Evolutionary conservation across 2,113 vertebrate species (phyloP).

Genomic region (Bos indicus): DNA sequence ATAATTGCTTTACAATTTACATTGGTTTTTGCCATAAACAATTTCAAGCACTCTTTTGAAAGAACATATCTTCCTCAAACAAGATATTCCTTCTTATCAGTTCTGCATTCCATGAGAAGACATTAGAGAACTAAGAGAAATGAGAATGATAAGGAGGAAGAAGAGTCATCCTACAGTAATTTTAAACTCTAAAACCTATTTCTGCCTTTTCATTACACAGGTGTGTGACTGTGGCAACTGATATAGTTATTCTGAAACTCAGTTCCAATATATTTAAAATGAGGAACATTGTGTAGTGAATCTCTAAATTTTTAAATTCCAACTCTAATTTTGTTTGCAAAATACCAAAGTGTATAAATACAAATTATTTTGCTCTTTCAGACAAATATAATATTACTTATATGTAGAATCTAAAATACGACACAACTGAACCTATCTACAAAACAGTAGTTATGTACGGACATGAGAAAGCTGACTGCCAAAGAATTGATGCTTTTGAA

Average conservation of each 20-base stretch:
- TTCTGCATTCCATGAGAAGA: neutral
- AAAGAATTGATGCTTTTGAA: neutral
- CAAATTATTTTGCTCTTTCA: neutral
- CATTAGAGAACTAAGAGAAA: neutral
- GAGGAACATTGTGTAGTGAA: neutral
- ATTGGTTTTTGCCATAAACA: neutral
- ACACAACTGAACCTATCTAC: neutral
- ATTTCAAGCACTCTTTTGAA: neutral
- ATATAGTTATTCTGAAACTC: neutral
- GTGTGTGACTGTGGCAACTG: neutral
- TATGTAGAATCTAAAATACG: neutral
- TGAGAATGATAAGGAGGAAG: neutral
- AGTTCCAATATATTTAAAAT: neutral
- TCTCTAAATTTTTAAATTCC: neutral
- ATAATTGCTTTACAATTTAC: neutral
- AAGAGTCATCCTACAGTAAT: neutral
- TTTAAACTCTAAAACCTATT: neutral
- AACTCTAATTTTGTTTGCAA: neutral
- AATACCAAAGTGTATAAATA: neutral
- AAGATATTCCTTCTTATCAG: neutral
- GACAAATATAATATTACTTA: neutral
- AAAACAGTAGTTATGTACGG: neutral
- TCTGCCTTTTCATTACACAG: neutral
- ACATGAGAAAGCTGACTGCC: neutral
- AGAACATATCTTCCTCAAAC: neutral